Conservation (phyloP, 2,113 vertebrate genomes). For the Notarius lentiginosus region DNA sequence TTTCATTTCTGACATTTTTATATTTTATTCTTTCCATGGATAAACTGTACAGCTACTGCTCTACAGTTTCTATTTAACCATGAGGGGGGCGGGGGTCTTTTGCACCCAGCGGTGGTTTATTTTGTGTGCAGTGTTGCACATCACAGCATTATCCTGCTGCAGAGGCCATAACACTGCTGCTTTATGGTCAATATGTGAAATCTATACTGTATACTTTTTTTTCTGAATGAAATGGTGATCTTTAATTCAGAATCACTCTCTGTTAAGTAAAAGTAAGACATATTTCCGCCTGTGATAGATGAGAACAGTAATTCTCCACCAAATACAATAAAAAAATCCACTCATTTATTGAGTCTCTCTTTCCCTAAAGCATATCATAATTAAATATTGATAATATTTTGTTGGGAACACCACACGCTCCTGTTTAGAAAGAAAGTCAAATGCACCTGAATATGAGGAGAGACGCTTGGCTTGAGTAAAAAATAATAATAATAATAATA, state of each 20-base stretch:
- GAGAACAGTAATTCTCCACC: neutral
- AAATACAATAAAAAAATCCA: neutral
- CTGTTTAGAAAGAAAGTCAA: conserved; percentile 13
- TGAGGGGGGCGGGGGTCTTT: neutral
- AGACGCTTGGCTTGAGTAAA: neutral
- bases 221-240: neutral
- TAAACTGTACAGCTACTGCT: neutral
- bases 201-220: no score
- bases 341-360: neutral
- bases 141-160: neutral
- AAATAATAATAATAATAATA: no score
- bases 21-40: neutral
- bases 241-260: neutral
- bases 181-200: neutral
- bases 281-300: neutral
- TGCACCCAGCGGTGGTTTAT: neutral
- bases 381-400: conserved; percentile 35
- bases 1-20: neutral
- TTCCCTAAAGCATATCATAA: conserved; percentile 14
- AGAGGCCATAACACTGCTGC: neutral
- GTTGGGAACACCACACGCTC: neutral
- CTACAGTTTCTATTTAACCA: neutral
- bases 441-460: conserved; percentile 29
- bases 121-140: neutral
- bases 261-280: neutral